Evolutionary conservation across 2,888 invertebrate species (phyloP).

Genomic region (Hartigia nigra): DNA sequence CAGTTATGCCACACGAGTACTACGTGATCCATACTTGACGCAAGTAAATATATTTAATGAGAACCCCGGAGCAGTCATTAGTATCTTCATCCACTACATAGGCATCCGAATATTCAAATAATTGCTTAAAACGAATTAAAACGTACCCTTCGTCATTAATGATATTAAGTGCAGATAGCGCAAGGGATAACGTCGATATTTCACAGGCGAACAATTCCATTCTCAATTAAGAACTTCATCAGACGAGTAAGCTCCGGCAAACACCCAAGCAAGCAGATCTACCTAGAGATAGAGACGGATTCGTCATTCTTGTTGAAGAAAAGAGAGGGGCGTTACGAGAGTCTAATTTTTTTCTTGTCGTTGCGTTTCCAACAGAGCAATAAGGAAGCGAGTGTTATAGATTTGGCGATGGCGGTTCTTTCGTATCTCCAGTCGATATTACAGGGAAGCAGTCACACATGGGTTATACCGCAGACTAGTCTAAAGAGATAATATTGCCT

Average conservation of each 20-base stretch:
- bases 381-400: constrained; percentile 6
- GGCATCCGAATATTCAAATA: not conserved
- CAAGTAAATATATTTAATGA: too few species aligned
- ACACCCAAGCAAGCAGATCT: not conserved
- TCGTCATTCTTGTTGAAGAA: not conserved
- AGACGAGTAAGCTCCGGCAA: not conserved
- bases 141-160: not conserved
- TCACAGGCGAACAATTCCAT: not conserved
- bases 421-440: constrained; percentile 31
- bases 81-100: too few species aligned
- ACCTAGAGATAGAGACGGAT: not conserved
- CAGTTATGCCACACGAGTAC: too few species aligned
- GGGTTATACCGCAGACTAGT: constrained; percentile 35
- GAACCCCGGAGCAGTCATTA: too few species aligned
- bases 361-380: not conserved
- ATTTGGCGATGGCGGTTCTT: not conserved
- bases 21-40: too few species aligned
- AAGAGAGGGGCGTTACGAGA: not conserved
- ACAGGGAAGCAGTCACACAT: constrained; percentile 30
- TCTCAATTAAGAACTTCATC: not conserved
- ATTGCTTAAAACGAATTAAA: not conserved
- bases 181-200: not conserved
- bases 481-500: constrained; percentile 62
- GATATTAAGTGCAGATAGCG: not conserved
- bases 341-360: not conserved